Conservation (phyloP, 2,113 vertebrate genomes). For the Sinocyclocheilus rhinocerous region DNA sequence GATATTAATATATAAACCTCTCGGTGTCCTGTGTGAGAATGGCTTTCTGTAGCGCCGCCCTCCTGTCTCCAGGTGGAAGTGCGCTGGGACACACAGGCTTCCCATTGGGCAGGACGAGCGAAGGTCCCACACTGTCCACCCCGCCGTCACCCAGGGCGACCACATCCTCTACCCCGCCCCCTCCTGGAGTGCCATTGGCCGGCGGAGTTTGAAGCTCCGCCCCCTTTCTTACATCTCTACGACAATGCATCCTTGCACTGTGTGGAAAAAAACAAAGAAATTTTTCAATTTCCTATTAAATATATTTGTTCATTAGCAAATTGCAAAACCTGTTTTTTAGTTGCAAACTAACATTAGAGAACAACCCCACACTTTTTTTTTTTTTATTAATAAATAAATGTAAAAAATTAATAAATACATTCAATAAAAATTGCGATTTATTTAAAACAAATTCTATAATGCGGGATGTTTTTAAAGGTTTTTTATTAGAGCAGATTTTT, state of each 20-base stretch:
- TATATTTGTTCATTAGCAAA: too few relatives aligned
- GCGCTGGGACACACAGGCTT: conserved; percentile 81
- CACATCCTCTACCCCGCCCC: conserved; percentile 6
- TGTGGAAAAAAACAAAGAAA: too few relatives aligned
- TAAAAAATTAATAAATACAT: too few relatives aligned
- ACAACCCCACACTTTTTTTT: too few relatives aligned
- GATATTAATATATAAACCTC: conserved; percentile 62
- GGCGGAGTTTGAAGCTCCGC: conserved; percentile 64
- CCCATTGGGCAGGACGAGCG: conserved; percentile 82
- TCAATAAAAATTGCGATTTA: too few relatives aligned
- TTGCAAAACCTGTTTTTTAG: too few relatives aligned
- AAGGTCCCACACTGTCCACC: conserved; percentile 85
- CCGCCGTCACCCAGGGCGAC: conserved; percentile 75
- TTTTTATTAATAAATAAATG: too few relatives aligned
- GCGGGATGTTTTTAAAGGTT: too few relatives aligned
- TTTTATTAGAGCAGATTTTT: too few relatives aligned
- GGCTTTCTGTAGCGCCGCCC: conserved; percentile 85
- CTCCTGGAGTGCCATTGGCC: conserved; percentile 48
- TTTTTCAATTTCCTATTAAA: too few relatives aligned
- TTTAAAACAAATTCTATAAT: too few relatives aligned
- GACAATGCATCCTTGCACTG: conserved; percentile 83
- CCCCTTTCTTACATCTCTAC: conserved; percentile 73
- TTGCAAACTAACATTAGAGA: too few relatives aligned
- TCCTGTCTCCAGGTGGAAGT: conserved; percentile 81
- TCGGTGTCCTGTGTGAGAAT: conserved; percentile 86